phyloP scores from a whole-genome alignment of 1,140 invertebrate species.

The Penaeus vannamei region DNA sequence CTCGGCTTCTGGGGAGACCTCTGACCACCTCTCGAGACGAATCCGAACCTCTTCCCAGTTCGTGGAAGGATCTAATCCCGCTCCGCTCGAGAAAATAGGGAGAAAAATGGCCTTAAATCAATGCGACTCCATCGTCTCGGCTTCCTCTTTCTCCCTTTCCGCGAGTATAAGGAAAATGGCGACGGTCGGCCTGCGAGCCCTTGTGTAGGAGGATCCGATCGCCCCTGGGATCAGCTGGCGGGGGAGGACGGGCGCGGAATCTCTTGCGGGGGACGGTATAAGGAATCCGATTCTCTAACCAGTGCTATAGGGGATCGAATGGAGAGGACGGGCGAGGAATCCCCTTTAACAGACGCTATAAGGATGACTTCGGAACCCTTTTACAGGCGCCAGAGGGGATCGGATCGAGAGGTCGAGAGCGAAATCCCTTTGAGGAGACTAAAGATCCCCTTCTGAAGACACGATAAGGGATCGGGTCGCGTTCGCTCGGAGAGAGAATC shows the following conservation, averaged over 20 bases:
- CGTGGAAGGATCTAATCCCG: not conserved
- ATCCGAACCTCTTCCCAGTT: too few relatives aligned
- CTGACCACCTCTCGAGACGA: too few relatives aligned
- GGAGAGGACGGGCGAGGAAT: too few relatives aligned
- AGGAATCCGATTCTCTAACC: not conserved
- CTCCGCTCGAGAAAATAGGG: not conserved
- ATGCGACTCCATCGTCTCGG: not conserved
- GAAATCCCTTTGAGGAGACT: too few relatives aligned
- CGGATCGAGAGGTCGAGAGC: too few relatives aligned
- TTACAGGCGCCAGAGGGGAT: too few relatives aligned
- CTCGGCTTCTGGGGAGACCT: too few relatives aligned
- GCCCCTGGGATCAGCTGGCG: constrained; percentile 28
- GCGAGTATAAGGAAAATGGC: constrained; percentile 42
- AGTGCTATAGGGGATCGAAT: too few relatives aligned
- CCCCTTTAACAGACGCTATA: too few relatives aligned
- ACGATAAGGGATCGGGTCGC: not conserved
- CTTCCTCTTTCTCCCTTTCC: constrained; percentile 10
- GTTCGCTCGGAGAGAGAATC: not conserved
- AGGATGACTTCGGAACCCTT: too few relatives aligned
- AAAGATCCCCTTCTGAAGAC: not conserved
- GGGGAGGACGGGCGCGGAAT: too few relatives aligned
- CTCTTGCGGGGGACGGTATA: too few relatives aligned
- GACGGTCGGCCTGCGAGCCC: constrained; percentile 2
- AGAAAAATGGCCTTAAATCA: not conserved
- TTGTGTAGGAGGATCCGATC: constrained; percentile 36